Base-by-base conservation (phyloP, 2,113 vertebrate species). In the Seriola dumerili region DNA sequence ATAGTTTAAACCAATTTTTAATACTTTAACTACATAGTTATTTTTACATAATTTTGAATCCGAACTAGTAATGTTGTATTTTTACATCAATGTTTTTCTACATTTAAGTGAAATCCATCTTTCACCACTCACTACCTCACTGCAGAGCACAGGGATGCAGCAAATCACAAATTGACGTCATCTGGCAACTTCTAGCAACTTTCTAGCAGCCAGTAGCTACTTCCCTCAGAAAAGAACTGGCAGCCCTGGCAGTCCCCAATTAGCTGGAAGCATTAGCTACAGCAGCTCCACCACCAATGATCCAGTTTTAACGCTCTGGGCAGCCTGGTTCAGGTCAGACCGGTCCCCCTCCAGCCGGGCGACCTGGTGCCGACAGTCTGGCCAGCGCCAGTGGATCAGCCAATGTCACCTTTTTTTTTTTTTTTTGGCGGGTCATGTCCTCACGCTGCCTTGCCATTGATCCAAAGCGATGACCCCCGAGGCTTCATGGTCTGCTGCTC, bases 371-470 rank as follows among this genome's bases (percentile, higher is more conserved):
- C 42, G 65, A 54, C 77, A 50, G 85, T 86, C 81, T 79, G 80
- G 87, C 76, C 70, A 25, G 66, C 42, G 8, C 57, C 3, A 3
- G 52, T 25, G 0, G 69, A 64, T 85, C 32, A 36, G 67, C 86
- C 90, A 86, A 57, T 89, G 92, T 90, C 87, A 91, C 86, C 61
- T 88, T 80, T 72, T 70, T 67, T 62, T 23, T 9, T 55, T 8
- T 23, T 9, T 55, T 25, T 9, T 8, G n/a, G 34, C 1, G n/a
- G 74, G 78, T 86, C 85, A 34, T 23, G 17, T 80, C 72, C 40
- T 80, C 42, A 9, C 4, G 19, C 63, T 11, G 65, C 73, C 78
- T 85, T n/a, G 19, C 67, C 83, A 69, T 66, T 58, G 88, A 91
- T 85, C 83, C 74, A 50, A 44, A 72, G 67, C 16, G 4, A 3